Base-by-base conservation (phyloP, 2,797 vertebrate species). In the Labroides dimidiatus region DNA sequence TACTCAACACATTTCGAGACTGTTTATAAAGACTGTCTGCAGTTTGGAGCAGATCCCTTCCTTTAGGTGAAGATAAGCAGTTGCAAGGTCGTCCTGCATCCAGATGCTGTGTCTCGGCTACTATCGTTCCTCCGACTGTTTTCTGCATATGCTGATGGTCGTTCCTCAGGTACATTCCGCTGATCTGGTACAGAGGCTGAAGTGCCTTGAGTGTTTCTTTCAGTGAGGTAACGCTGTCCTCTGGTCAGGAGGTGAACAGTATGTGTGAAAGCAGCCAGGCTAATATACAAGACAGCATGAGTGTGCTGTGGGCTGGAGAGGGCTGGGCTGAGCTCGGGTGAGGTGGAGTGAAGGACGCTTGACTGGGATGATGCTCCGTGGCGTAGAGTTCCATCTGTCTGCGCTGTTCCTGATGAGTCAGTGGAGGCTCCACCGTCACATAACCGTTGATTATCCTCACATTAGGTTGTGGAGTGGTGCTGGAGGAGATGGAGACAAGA, bases 401-500 rank as follows among this genome's bases (percentile, higher is more conserved):
- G 71, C 88, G 93, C 52, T 93, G 96, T 85, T 96, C 90, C 19
- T 94, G 93, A 69, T 92, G 93, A 84, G 93, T 96, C 49, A 93
- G 81, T 3, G 93, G 93, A 52, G 97, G 92, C 54, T 94, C 94
- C 81, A 95, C 92, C 0, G 97, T 97, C 79, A 95, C 90, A 4
- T 97, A 95, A 75, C 94, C 94, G 2, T 96, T 95, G 23, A 95
- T 94, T 86, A 95, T 95, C 88, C 93, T 95, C 81, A 94, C 76
- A n/a, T 91, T 94, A 10, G 96, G 94, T 20, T 94, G 90, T 0
- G 94, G 91, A 5, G 95, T 96, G 2, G 96, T 96, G 87, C 97
- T 95, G 57, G 19, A 50, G 41, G 27, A 21, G 6, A 59, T 3
- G 19, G 36, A 20, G 6, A 59, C 4, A 27, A 44, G 30, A 60